These are phyloP conservation scores for Gonatopus flavifemur DNA, from an alignment of 1,140 invertebrate genomes.

Conservation along the genomic window DNA sequence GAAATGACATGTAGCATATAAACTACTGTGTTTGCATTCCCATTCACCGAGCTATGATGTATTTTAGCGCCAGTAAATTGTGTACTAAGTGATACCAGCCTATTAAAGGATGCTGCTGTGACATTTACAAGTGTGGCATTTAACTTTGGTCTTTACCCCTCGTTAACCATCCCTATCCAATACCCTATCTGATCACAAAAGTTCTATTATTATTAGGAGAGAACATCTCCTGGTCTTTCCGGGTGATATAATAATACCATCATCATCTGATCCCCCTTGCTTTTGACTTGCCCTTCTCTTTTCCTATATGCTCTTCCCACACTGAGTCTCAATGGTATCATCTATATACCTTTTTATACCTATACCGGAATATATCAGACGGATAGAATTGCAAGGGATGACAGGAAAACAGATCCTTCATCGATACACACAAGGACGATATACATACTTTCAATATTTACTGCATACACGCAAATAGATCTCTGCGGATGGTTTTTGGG, in stretches of 20 bases:
- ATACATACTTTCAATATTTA: constrained; percentile 8
- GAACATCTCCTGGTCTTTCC: constrained; percentile 44
- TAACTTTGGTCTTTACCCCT: constrained; percentile 31
- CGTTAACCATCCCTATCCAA: constrained; percentile 44
- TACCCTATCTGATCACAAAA: constrained; percentile 47
- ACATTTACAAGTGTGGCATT: constrained; percentile 50
- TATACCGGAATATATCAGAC: constrained; percentile 7
- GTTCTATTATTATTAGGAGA: constrained; percentile 38
- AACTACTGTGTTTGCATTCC: constrained; percentile 5
- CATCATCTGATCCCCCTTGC: constrained; percentile 25
- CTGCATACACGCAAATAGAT: no score
- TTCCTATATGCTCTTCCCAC: constrained; percentile 41
- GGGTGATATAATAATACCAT: constrained; percentile 40
- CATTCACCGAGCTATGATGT: no score
- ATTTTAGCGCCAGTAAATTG: constrained; percentile 10
- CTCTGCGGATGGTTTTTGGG: no score
- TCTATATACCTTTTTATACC: neutral
- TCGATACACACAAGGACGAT: constrained; percentile 12
- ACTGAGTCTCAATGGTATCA: constrained; percentile 29
- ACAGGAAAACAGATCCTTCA: neutral
- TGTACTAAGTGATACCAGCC: constrained; percentile 27
- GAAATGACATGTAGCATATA: constrained; percentile 6
- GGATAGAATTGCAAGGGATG: constrained; percentile 15
- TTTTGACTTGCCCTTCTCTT: constrained; percentile 2
- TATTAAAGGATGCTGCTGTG: constrained; percentile 49